A percentile compares a stretch with the other conserved stretches of the same genome.
Evolutionary conservation across 2,888 invertebrate genomes (phyloP).

Genomic region (Eustalomyia histrio): DNA sequence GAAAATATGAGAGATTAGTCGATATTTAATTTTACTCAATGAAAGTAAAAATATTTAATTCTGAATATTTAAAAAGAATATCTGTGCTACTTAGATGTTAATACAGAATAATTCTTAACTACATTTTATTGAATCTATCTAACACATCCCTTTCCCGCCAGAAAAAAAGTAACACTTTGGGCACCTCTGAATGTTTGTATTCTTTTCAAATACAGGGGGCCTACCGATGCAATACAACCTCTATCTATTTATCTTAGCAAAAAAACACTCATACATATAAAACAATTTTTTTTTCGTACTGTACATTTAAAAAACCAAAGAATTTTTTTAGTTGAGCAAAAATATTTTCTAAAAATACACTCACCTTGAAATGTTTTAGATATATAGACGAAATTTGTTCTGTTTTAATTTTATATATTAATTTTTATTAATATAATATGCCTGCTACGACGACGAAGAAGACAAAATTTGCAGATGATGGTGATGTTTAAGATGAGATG

Average conservation of each 20-base stretch:
- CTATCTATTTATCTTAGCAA: constrained; percentile 14
- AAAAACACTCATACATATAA: constrained; percentile 16
- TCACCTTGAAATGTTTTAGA: constrained; percentile 79
- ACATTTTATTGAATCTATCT: not conserved
- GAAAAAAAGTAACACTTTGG: constrained; percentile 1
- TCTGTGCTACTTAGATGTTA: too few relatives aligned
- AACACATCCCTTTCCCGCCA: not conserved
- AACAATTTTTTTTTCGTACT: constrained; percentile 22
- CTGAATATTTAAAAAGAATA: too few relatives aligned
- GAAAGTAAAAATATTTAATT: too few relatives aligned
- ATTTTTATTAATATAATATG: constrained; percentile 52
- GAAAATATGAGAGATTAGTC: too few relatives aligned
- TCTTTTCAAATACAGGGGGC: constrained; percentile 13
- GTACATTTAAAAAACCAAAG: constrained; percentile 33
- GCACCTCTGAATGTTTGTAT: constrained; percentile 3
- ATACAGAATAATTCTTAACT: too few relatives aligned
- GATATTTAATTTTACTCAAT: too few relatives aligned
- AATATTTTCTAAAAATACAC: constrained; percentile 78
- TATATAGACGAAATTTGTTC: constrained; percentile 58
- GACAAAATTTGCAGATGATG: constrained; percentile 12
- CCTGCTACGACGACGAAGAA: constrained; percentile 55
- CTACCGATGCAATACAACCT: not conserved
- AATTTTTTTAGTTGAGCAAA: constrained; percentile 60
- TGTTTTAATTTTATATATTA: constrained; percentile 49
- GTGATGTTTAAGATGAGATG: constrained; percentile 47